Conservation (phyloP, 2,113 vertebrate genomes). For the Bubo scandiacus region DNA sequence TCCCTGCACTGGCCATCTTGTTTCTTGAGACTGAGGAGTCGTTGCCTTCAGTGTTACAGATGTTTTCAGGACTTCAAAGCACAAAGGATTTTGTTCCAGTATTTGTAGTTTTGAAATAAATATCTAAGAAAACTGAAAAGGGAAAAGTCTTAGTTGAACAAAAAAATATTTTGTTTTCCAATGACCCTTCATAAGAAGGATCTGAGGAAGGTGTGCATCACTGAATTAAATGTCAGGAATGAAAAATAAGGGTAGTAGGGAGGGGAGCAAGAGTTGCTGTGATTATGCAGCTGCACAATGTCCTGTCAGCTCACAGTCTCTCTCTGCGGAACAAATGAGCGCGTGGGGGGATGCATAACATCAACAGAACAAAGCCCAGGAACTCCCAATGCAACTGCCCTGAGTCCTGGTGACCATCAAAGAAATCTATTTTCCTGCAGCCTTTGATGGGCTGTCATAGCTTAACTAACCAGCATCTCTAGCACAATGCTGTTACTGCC, state of each 20-base stretch:
- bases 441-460: not conserved
- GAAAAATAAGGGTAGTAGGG: not conserved
- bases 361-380: not conserved
- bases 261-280: not conserved
- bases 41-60: not conserved
- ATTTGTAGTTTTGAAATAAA: not conserved
- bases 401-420: not conserved
- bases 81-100: not conserved
- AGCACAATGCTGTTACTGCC: not conserved
- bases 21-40: not conserved
- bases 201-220: not conserved
- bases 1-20: not conserved
- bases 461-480: not conserved
- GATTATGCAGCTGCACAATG: not conserved
- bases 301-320: not conserved
- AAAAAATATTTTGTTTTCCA: not conserved
- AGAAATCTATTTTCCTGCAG: not conserved
- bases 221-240: slow-evolving; percentile 7
- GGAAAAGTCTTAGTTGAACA: not conserved
- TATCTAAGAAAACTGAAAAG: not conserved
- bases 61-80: not conserved
- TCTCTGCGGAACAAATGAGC: not conserved
- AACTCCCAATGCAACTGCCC: not conserved
- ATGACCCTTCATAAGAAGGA: not conserved
- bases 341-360: not conserved